Evolutionary conservation across 2,888 invertebrate genomes (phyloP), one percentile per base, ranked within the genome.

Genomic region (Merodon equestris): DNA sequence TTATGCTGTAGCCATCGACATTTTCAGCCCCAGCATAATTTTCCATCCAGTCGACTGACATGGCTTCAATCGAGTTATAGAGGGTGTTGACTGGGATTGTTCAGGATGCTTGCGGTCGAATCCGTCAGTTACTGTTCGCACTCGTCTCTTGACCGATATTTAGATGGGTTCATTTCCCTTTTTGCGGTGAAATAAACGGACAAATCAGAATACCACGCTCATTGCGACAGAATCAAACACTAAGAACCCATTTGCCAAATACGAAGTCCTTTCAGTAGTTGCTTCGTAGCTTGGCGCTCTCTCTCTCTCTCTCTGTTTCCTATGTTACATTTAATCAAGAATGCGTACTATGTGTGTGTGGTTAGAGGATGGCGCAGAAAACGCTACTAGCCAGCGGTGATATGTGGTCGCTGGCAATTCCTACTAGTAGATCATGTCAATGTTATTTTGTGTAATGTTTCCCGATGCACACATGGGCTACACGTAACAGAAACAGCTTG

Each of bases 161-260:
- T 66, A 56, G 76, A 71, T 60, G 17, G 71, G 76, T 76, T 71
- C 76, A 71, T 71, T 50, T 60, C 56, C 76, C 66, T 60, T 57
- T 57, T 60, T 76, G 71, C 48, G 76, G 75, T 58, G 17, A 12
- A 50, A 42, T 38, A 44, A 54, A 58, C 50, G 50, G 19, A 36
- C 54, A 36, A 34, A 36, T 34, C 34, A 53, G 15, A 51, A 27
- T 40, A 7, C 17, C 18, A 19, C 58, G 47, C 40, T 42, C 18
- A 7, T 27, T 27, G 15, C 17, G 27, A 18, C 50, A 38, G 27
- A 47, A 61, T 48, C 19, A 51, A 50, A 4, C 34, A 15, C 44
- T 44, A 50, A 9, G 9, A n/a, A 10, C 42, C 14, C 15, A 7
- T 17, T 50, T 58, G 68, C 58, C 68, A 58, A 68, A 68, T 38